Base-by-base conservation (phyloP, 2,113 vertebrate species). In the Lophochroa leadbeateri region DNA sequence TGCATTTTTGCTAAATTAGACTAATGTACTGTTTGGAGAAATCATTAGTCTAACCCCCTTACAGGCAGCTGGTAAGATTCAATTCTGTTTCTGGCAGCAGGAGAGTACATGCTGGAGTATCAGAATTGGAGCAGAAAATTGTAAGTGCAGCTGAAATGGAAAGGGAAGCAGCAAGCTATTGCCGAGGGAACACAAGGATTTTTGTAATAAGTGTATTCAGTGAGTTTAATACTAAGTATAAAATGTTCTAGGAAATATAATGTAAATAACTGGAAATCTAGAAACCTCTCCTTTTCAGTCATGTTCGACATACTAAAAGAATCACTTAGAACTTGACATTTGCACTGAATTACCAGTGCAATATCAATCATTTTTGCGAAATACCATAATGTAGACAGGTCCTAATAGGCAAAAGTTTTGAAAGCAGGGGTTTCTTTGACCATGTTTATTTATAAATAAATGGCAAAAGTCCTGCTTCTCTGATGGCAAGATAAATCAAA, bases 81-180 rank as follows among this genome's bases (percentile, higher is more conserved):
- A 91, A 6, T 92, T 90, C 96, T 95, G 72, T 90, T 93, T 93
- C 96, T 95, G 95, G 92, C 95, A 96, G 95, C 88, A 75, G 52
- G 76, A 96, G 77, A 90, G 88, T 95, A 84, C 92, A 94, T 71
- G 86, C 77, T 95, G 90, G 85, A 96, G 88, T 92, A 92, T 72
- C 90, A 97, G 95, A 97, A 96, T 76, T 95, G 90, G 90, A 96
- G 95, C 96, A 96, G 95, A 96, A 96, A 97, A 96, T 95, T 96
- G 88, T 94, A 94, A 96, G 92, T 88, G 82, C 90, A 96, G 94
- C 92, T 95, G 90, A 96, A 96, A 95, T 94, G 72, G 96, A 93
- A 96, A 44, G 72, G 72, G 55, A 93, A 92, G 80, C 65, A 1
- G 95, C 72, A 86, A 92, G 72, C 92, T 86, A 88, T 92, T 95